Evolutionary conservation across 2,888 invertebrate genomes (phyloP).

Genomic region (Adelognathus sp.): DNA sequence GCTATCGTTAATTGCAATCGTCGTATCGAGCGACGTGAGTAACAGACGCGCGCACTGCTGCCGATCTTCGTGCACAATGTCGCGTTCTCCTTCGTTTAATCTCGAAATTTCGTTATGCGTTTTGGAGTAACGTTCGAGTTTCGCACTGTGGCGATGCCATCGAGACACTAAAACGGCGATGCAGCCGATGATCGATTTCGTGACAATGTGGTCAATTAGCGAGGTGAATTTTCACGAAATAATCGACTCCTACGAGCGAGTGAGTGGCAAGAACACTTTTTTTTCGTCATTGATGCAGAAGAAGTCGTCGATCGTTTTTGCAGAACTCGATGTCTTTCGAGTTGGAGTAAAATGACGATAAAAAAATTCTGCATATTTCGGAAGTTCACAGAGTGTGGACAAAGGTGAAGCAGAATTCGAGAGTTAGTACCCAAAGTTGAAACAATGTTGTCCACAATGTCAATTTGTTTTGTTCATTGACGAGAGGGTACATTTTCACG

Average conservation of each 20-base stretch:
- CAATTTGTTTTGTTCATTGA: too few species aligned
- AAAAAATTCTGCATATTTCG: too few species aligned
- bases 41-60: slow-evolving; percentile 42
- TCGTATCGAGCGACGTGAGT: slow-evolving; percentile 46
- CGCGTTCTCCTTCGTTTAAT: not conserved
- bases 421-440: too few species aligned
- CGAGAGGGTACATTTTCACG: not conserved
- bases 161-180: not conserved
- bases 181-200: not conserved
- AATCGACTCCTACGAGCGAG: slow-evolving; percentile 15
- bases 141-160: not conserved
- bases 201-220: not conserved
- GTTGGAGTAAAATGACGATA: too few species aligned
- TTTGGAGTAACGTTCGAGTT: not conserved
- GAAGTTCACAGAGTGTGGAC: too few species aligned
- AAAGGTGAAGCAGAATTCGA: too few species aligned
- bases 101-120: not conserved
- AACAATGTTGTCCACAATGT: too few species aligned
- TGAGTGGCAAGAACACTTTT: slow-evolving; percentile 20
- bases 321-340: not conserved
- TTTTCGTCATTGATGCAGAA: not conserved
- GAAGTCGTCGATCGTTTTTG: slow-evolving; percentile 1
- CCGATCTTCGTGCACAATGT: not conserved
- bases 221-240: not conserved
- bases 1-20: slow-evolving; percentile 53